These are phyloP conservation scores for Sylvilagus bachmani DNA, from an alignment of 2,113 vertebrate genomes.

Conservation along the genomic window DNA sequence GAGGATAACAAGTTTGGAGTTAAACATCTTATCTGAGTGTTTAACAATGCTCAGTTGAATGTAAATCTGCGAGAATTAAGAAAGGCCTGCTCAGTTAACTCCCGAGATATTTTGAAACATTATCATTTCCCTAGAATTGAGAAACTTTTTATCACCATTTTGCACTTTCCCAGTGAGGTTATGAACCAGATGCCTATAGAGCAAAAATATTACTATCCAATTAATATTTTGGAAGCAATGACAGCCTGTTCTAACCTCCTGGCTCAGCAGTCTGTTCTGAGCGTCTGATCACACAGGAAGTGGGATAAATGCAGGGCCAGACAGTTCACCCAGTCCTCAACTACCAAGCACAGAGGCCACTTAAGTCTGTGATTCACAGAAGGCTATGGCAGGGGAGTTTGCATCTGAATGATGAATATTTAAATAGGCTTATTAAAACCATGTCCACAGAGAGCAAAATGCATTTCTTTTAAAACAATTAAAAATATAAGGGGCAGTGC, in stretches of 20 bases:
- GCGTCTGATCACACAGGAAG: constrained; percentile 70
- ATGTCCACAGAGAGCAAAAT: constrained; percentile 69
- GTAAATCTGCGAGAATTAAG: constrained; percentile 45
- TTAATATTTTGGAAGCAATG: constrained; percentile 84
- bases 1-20: neutral
- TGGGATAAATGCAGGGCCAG: constrained; percentile 10
- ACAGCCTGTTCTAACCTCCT: constrained; percentile 70
- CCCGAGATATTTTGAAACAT: constrained; percentile 61
- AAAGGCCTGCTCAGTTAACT: constrained; percentile 34
- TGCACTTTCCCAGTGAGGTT: constrained; percentile 79
- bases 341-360: constrained; percentile 59
- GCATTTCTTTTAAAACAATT: constrained; percentile 80
- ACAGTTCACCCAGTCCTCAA: neutral
- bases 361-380: constrained; percentile 65
- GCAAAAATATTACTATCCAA: constrained; percentile 82
- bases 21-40: neutral
- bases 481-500: constrained; percentile 67
- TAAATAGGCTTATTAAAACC: constrained; percentile 80
- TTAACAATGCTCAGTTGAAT: neutral
- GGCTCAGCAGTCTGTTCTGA: constrained; percentile 79
- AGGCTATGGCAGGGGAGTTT: constrained; percentile 52
- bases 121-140: constrained; percentile 71
- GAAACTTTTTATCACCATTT: constrained; percentile 75
- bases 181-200: constrained; percentile 81
- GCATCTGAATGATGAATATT: constrained; percentile 80